Base-by-base conservation (phyloP, 1,140 invertebrate genomes). In the Danaus melanippus region DNA sequence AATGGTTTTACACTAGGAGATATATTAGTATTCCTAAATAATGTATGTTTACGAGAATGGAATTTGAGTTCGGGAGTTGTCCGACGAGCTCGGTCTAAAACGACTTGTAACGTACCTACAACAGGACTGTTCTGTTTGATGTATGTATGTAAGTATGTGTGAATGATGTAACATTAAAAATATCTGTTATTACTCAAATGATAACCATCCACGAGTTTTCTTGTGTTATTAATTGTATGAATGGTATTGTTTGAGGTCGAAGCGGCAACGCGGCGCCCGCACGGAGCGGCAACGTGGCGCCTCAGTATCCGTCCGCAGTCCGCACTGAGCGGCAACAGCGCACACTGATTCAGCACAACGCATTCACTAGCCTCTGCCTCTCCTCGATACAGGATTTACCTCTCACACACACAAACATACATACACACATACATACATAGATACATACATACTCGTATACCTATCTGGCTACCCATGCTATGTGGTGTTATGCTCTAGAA, bases 291-390 rank as follows among this genome's bases (percentile, higher is more conserved):
- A 80, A 79, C 79, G 66, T 68, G 74, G 73, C 76, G 77, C 73
- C 70, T 67, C 56, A 66, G 67, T 68, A 74, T 64, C 64, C 65
- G 61, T 60, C 60, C 67, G 67, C 67, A 70, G 70, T 69, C 69
- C 66, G 62, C 49, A 46, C 69, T 56, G 64, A 60, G 56, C 67
- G 79, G 78, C 79, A 85, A 85, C 79, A 66, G 59, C 76, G 76
- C 74, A 51, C 65, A 65, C 72, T 79, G 79, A 80, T 76, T 77
- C 79, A 79, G 74, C 79, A 77, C 57, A 68, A 69, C 70, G 69
- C 71, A 75, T 79, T 73, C 21, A 32, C 21, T 32, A 32, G 21
- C 21, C 21, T 32, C 21, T 32, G 21, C 21, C 21, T 32, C 21
- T 32, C 21, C 21, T 32, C 21, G 21, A 32, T 32, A 32, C 21